Percentiles rank a stretch among this genome's conserved stretches.
Conservation (phyloP, 2,113 vertebrate species). For the Oryzias curvinotus region DNA sequence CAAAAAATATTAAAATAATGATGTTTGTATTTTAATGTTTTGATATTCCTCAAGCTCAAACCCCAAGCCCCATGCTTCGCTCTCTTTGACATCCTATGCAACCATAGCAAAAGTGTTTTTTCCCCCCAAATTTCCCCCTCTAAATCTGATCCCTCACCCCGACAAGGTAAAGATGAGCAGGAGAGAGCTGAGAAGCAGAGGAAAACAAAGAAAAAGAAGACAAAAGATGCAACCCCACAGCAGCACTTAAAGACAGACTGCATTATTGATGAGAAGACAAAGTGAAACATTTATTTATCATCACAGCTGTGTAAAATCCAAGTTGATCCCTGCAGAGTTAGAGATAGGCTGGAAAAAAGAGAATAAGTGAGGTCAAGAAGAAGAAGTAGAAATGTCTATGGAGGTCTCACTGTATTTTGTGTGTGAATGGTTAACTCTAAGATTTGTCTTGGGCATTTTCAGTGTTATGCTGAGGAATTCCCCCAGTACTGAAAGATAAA, state of each 20-base stretch:
- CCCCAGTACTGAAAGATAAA: constrained; percentile 53
- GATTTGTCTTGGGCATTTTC: constrained; percentile 39
- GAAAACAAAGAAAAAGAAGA: constrained; percentile 49
- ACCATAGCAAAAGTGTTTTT: too few relatives aligned
- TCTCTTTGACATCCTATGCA: too few relatives aligned
- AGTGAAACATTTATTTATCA: constrained; percentile 90
- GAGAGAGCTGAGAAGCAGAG: constrained; percentile 26
- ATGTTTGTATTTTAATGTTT: too few relatives aligned
- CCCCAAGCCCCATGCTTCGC: too few relatives aligned
- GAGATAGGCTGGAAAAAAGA: constrained; percentile 21
- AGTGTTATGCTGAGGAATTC: constrained; percentile 54
- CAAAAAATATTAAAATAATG: too few relatives aligned
- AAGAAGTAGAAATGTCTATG: constrained; percentile 39
- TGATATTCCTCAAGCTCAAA: too few relatives aligned
- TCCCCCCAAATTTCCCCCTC: constrained; percentile 49
- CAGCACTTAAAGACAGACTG: constrained; percentile 84
- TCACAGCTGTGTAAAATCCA: constrained; percentile 52
- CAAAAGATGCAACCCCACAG: constrained; percentile 81
- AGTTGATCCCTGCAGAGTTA: constrained; percentile 43
- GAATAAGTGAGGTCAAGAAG: constrained; percentile 38
- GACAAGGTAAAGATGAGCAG: constrained; percentile 40
- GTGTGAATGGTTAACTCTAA: constrained; percentile 53
- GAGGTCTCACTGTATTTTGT: constrained; percentile 31
- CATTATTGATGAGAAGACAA: constrained; percentile 89
- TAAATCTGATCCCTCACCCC: constrained; percentile 29